Percentiles rank a stretch among this genome's conserved stretches.
phyloP scores from a whole-genome alignment of 2,797 vertebrate species.

The Neostethus bicornis region DNA sequence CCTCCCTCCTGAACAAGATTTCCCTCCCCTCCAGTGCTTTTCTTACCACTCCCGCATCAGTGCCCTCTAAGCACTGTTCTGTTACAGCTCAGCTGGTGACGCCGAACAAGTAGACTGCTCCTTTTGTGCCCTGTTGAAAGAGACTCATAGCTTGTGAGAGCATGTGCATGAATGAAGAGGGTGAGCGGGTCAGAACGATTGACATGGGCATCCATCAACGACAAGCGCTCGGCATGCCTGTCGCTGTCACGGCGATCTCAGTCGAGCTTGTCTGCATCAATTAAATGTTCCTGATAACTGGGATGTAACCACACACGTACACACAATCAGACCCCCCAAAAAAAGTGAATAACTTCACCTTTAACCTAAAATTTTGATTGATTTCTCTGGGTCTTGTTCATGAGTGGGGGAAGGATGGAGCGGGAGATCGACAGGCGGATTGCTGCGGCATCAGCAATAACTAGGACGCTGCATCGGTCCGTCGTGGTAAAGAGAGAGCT shows the following conservation, averaged over 20 bases:
- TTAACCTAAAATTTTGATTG: too few relatives aligned
- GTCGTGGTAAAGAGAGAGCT: too few relatives aligned
- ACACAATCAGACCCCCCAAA: conserved; percentile 8
- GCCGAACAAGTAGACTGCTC: conserved; percentile 61
- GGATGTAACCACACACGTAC: conserved; percentile 29
- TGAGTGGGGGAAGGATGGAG: too few relatives aligned
- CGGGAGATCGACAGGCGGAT: too few relatives aligned
- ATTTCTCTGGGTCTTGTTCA: too few relatives aligned
- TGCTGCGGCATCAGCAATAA: too few relatives aligned
- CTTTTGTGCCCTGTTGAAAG: conserved; percentile 59
- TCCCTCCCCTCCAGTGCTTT: neutral
- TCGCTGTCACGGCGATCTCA: conserved; percentile 65
- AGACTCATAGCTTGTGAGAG: conserved; percentile 20
- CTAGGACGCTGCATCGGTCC: too few relatives aligned
- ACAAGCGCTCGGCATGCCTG: conserved; percentile 36
- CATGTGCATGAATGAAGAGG: conserved; percentile 13
- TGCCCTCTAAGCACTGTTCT: conserved; percentile 46
- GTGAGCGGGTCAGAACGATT: conserved; percentile 53
- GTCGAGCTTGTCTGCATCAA: conserved; percentile 67
- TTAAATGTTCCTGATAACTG: conserved; percentile 62
- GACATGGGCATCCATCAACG: conserved; percentile 67
- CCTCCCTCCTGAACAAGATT: conserved; percentile 22
- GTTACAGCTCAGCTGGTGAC: conserved; percentile 57
- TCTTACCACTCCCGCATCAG: neutral
- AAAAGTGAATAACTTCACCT: too few relatives aligned